Evolutionary conservation across 2,888 invertebrate genomes (phyloP), one percentile per base, ranked within the genome.

Genomic region (Cephus sareptanus): DNA sequence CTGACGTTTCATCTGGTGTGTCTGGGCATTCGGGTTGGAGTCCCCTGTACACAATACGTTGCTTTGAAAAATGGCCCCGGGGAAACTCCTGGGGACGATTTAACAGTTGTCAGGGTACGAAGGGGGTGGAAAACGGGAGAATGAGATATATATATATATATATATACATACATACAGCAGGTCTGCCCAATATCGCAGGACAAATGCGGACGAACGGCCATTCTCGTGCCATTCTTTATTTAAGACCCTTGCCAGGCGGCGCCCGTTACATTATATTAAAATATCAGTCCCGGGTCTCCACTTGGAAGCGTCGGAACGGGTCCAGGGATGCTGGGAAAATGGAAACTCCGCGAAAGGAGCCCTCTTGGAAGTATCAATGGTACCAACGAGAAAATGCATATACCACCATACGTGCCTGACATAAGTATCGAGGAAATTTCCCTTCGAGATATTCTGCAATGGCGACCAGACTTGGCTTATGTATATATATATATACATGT

Each of bases 211-310:
- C 34, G 74, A 35, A 34, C 74, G 30, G n/a, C 35, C 35, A 35
- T 74, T 74, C 35, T 74, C 74, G 74, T 34, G 23, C 69, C 76
- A 35, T 74, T 76, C 56, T 73, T 70, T 76, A 76, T 76, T 78
- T 78, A 76, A 78, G 76, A 73, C 68, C 76, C 73, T 70, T 73
- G 76, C 34, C 78, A 75, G 73, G 73, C 78, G 78, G 78, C 75
- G 73, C 73, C 75, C 40, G 75, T 75, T 75, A 75, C 33, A 77
- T 77, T 77, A 77, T 77, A 77, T 77, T 77, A 77, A 77, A 77
- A 77, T 77, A 75, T 75, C 77, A 40, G 71, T 70, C 56, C 30
- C 70, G 34, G 71, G 71, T 71, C 31, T 71, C 71, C 71, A 31
- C 12, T 56, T 56, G 40, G 40, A 23, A 56, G 11, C 71, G 12